A percentile compares a stretch with the other conserved stretches of the same genome.
These are phyloP conservation scores for Aromia moschata DNA, from an alignment of 2,888 invertebrate genomes.

Conservation along the genomic window DNA sequence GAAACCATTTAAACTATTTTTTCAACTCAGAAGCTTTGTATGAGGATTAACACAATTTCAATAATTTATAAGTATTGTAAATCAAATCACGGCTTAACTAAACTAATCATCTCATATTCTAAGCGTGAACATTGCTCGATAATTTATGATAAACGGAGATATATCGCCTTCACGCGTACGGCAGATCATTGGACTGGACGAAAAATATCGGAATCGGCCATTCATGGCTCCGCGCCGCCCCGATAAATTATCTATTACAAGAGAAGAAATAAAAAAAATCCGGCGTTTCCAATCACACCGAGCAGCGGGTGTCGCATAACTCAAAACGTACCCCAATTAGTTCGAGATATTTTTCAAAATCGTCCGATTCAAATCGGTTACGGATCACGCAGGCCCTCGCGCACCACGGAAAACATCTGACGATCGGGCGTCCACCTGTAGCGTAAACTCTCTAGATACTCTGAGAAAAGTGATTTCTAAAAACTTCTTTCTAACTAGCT, in stretches of 20 bases:
- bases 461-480: no score
- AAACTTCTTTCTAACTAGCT: no score
- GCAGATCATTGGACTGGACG: no score
- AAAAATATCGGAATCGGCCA: no score
- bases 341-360: slow-evolving; percentile 43
- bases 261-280: not conserved
- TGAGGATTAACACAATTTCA: no score
- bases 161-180: not conserved
- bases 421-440: slow-evolving; percentile 40
- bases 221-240: not conserved
- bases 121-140: no score
- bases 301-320: slow-evolving; percentile 41
- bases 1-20: no score
- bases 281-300: slow-evolving; percentile 25
- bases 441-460: slow-evolving; percentile 40
- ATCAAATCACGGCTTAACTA: no score
- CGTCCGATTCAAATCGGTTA: slow-evolving; percentile 27
- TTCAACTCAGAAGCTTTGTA: no score
- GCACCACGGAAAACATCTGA: slow-evolving; percentile 41
- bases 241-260: slow-evolving; percentile 1
- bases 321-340: slow-evolving; percentile 46
- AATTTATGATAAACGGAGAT: not conserved
- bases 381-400: slow-evolving; percentile 25
- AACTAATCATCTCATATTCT: no score
- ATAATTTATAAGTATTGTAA: no score